Evolutionary conservation across 2,888 invertebrate genomes (phyloP).

Genomic region (Camptogramma bilineatum): DNA sequence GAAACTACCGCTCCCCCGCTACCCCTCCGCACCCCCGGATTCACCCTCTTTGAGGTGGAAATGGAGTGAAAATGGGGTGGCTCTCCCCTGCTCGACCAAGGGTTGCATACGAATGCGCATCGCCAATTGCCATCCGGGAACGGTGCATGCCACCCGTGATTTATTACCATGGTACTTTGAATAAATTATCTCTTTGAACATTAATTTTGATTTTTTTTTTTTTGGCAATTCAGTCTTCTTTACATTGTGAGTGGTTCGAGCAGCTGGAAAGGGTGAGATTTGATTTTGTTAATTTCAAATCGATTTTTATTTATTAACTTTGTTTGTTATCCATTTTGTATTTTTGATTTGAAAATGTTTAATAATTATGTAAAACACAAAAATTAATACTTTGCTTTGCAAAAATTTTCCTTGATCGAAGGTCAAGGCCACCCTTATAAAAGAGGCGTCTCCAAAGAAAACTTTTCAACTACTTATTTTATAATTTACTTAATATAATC

Average conservation of each 20-base stretch:
- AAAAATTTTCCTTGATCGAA: neutral
- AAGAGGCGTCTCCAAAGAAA: neutral
- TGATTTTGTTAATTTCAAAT: neutral
- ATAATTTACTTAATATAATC: neutral
- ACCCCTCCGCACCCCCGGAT: conserved; percentile 25
- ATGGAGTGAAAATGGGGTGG: conserved; percentile 5
- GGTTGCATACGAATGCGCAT: conserved; percentile 36
- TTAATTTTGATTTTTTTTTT: neutral
- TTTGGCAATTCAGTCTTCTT: conserved; percentile 17
- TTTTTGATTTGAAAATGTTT: too few relatives aligned
- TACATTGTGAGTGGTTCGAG: conserved; percentile 14
- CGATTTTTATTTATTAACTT: too few relatives aligned
- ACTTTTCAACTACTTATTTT: neutral
- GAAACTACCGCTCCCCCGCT: conserved; percentile 29
- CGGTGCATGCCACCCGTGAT: conserved; percentile 35
- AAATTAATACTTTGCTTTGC: too few relatives aligned
- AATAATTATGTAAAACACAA: too few relatives aligned
- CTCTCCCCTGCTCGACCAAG: conserved; percentile 3
- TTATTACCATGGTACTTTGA: conserved; percentile 24
- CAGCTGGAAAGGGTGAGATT: neutral
- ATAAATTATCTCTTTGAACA: conserved; percentile 14
- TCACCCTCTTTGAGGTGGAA: conserved; percentile 14
- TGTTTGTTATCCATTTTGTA: neutral
- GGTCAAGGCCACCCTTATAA: neutral
- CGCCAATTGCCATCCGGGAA: conserved; percentile 32